Evolutionary conservation across 2,797 vertebrate genomes (phyloP), one percentile per base, ranked within the genome.

Genomic region (Hoplostethus mediterraneus): DNA sequence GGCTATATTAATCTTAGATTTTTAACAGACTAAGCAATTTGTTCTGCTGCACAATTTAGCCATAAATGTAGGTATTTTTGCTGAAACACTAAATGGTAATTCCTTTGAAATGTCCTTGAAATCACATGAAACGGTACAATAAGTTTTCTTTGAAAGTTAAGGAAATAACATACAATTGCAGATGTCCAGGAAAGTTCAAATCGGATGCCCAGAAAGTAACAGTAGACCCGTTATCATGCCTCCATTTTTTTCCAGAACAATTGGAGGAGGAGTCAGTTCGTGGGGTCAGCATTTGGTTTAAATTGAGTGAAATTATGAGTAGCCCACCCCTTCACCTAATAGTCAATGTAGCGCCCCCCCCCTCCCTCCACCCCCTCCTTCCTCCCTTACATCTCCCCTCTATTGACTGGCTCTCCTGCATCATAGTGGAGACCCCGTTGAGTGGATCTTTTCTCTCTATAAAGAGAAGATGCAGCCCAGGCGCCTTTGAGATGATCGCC

Each of bases 371-470:
- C 48, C 52, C 57, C 38, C 81, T 64, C 71, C 75, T 48, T 42
- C 71, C 75, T 71, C 67, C 85, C 71, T 79, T 75, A 66, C 81
- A 55, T 85, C 79, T 83, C 77, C 87, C 67, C 84, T 88, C 86
- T 76, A 87, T 90, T 89, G 89, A 88, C 84, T 86, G 80, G 73
- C 88, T 93, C 87, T 87, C 86, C 91, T 84, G 91, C 89, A 93
- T 93, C 94, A 94, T 89, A 91, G 90, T 83, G 94, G 94, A 94
- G 92, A 93, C 94, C 89, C 93, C 94, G 92, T 92, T 73, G 95
- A 93, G 93, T 94, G 91, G 93, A 90, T 92, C 91, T 93, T 89
- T 94, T 88, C 93, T 87, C 93, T 92, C 92, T 95, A 95, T 95
- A 95, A 95, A 95, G 94, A 91, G 86, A 91, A 90, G 94, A 93